phyloP scores from a whole-genome alignment of 1,140 invertebrate species.

The Maconellicoccus hirsutus region DNA sequence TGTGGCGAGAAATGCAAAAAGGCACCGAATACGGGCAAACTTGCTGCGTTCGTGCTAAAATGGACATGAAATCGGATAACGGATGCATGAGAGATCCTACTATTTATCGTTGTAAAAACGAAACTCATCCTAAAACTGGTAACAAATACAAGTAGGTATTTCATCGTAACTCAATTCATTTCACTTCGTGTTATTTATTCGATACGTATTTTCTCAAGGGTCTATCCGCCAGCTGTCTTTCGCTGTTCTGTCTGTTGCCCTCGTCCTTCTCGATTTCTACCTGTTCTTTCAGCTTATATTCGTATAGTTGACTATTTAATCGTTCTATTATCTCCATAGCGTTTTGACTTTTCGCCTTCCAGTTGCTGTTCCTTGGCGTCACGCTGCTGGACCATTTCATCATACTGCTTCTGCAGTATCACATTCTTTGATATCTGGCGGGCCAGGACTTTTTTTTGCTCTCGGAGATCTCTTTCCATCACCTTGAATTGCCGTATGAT shows the following conservation, averaged over 20 bases:
- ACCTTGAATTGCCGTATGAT: no score
- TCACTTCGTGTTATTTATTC: not conserved
- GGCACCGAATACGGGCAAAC: conserved; percentile 65
- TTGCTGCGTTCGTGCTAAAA: conserved; percentile 92
- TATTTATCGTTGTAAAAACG: conserved; percentile 96
- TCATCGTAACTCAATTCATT: not conserved
- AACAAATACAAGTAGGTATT: conserved; percentile 81
- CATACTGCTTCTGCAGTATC: no score
- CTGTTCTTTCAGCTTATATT: no score
- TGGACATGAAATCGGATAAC: conserved; percentile 92
- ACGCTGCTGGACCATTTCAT: no score
- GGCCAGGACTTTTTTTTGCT: no score
- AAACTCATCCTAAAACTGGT: conserved; percentile 84
- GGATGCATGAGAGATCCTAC: conserved; percentile 98
- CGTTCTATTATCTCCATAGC: no score
- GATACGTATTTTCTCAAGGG: conserved; percentile 45
- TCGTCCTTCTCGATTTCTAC: no score
- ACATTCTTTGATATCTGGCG: no score
- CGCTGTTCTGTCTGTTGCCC: conserved; percentile 98
- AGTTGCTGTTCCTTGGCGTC: no score
- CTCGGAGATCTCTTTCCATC: no score
- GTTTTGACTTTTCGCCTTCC: no score
- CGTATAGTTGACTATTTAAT: no score
- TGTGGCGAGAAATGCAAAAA: conserved; percentile 94
- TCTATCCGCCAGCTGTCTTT: conserved; percentile 99